Conservation (phyloP, 2,888 invertebrate genomes). For the Sphinx pinastri region DNA sequence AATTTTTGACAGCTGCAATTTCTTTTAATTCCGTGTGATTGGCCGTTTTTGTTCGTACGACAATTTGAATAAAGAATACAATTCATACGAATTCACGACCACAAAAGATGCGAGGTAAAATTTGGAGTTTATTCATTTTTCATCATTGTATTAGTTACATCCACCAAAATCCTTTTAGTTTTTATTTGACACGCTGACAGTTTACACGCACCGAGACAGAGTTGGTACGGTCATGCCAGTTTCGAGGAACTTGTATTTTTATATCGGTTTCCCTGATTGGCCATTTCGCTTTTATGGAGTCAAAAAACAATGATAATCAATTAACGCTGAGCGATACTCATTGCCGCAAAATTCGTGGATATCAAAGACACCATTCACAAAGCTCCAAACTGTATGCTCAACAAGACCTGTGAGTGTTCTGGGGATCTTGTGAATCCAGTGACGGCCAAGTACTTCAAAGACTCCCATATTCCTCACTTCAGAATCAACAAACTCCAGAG, state of each 20-base stretch:
- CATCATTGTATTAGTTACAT: background rate
- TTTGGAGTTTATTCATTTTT: conserved; percentile 20
- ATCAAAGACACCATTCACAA: too few species aligned
- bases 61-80: conserved; percentile 16
- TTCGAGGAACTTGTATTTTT: background rate
- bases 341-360: too few species aligned
- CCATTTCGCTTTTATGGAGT: too few species aligned
- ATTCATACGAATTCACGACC: conserved; percentile 4
- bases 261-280: background rate
- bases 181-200: conserved; percentile 8
- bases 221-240: background rate
- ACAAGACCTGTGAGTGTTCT: too few species aligned
- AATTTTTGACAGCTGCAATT: conserved; percentile 23
- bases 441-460: too few species aligned
- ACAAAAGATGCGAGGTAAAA: background rate
- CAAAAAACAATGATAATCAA: background rate
- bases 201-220: conserved; percentile 1
- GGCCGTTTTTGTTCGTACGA: conserved; percentile 7
- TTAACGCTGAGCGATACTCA: background rate
- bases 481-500: background rate
- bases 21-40: conserved; percentile 12
- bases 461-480: too few species aligned
- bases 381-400: too few species aligned
- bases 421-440: too few species aligned
- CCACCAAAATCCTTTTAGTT: conserved; percentile 1